Evolutionary conservation across 1,140 invertebrate genomes (phyloP), one percentile per base, ranked within the genome.

Genomic region (Hydropsyche tenuis): DNA sequence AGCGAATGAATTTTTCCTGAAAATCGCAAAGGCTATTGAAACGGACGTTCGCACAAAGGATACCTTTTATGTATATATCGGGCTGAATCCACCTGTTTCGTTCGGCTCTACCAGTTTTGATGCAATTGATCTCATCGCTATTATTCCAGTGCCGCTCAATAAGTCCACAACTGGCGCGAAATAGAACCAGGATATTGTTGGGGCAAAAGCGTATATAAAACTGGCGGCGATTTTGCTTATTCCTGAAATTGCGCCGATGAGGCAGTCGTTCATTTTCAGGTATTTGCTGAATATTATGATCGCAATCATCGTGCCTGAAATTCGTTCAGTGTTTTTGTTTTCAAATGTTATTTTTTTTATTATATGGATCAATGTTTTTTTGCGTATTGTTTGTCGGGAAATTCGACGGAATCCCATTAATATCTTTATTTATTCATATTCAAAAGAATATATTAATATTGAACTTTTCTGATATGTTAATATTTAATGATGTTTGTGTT

Each of bases 1-100:
- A 88, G 71, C 1, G 87, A 87, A 73, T 86, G 86, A 73, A 87
- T 87, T 80, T 87, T 88, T n/a, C 86, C 87, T 84, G 84, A 78
- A 85, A 84, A 66, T 37, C 9, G 42, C 14, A 60, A 37, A 37
- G 30, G 30, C 3, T 37, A 37, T 37, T 37, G 30, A 37, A 37
- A 4, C 9, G 30, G 3, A 37, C 30, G 30, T 37, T 3, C 3
- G 9, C 30, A 37, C 30, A 37, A 37, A 37, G 30, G n/a, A n/a
- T n/a, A n/a, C n/a, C n/a, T 37, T 4, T 9, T 37, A 9, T 37
- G 30, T 37, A 37, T 37, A 9, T 4, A 37, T 37, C 30, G 30
- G n/a, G n/a, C n/a, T n/a, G n/a, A n/a, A n/a, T n/a, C n/a, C n/a
- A 85, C 83, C 84, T 66, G 83, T 81, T 81, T 88, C 82, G 45